Base-by-base conservation (phyloP, 2,888 invertebrate species). In the Amblyjoppa fuscipennis region DNA sequence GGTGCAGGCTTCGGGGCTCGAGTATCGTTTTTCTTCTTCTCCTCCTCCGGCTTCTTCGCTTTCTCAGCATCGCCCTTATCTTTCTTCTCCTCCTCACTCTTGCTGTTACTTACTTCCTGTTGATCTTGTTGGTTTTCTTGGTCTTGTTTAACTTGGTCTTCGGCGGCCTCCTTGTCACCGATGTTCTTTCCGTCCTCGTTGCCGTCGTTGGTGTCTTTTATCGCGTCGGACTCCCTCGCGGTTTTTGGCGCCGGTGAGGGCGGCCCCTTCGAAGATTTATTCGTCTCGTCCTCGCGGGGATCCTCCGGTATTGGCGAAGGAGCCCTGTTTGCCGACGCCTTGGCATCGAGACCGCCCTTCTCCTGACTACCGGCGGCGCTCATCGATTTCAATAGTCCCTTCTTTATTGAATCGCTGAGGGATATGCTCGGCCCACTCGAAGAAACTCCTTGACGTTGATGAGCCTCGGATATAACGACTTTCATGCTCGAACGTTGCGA, bases 301-400 rank as follows among this genome's bases (percentile, higher is more conserved):
- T 94, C 95, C 91, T 96, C 96, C 25, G 95, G 95, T 25, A 96
- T 96, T 0, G 96, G 96, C 5, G 96, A 95, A 81, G 95, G 95
- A 64, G 95, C 93, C n/a, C 91, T 79, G n/a, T 83, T 68, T 84
- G 69, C 7, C 53, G 77, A 25, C 41, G 68, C 51, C 31, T 83
- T 83, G 1, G 66, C 74, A 9, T 76, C 78, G 61, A 75, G 71
- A 9, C 53, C 34, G 3, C 0, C 25, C 68, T 89, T 91, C 3
- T 92, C 91, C n/a, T 85, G 25, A 56, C 90, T 91, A n/a, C 56
- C 51, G 49, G 69, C 81, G 1, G 75, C n/a, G 53, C 89, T 91
- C 5, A 88, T 75, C 1, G 90, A 84, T 75, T 92, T 92, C 16
- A 93, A 80, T 41, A 92, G 51, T 34, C 91, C 87, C 59, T 89